Evolutionary conservation across 2,888 invertebrate species (phyloP), one percentile per base, ranked within the genome.

Genomic region (Leptarthrus brevirostris): DNA sequence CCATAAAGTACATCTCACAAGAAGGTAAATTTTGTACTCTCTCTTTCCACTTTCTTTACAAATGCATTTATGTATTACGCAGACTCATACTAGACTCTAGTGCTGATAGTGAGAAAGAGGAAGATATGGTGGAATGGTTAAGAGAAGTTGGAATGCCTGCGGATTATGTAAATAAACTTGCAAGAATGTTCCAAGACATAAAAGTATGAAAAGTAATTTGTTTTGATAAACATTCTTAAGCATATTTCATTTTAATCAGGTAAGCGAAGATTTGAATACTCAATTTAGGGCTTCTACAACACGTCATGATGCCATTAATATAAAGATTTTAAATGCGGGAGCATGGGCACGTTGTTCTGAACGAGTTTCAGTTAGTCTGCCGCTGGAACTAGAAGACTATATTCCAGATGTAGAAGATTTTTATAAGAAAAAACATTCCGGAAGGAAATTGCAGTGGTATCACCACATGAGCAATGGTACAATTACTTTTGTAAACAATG

Each of bases 381-480:
- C 99, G 16, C 89, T 97, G 80, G 98, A 99, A 86, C 86, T 99
- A 79, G 99, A 99, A 86, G 99, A 99, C 85, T 97, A 97, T 84
- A 97, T 99, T 81, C 98, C 98, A 1, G 98, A 99, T 86, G 95
- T 99, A 22, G 99, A 99, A 86, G 97, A 98, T 78, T 98, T 98
- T 87, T 99, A 99, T 84, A 93, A 95, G 84, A 95, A 93, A 81
- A 97, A 98, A 85, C 98, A 99, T 87, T 96, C 94, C 80, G 99
- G 99, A 6, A 89, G 99, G 73, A 98, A 98, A 84, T 87, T 99
- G 74, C 97, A 97, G 86, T 99, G 99, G 99, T 93, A 98, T 86
- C 98, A 99, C 86, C 97, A 98, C 82, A 98, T 98, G 98, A 97
- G 98, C 78, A 98, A 98, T 86, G 99, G 98, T 79, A 97, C 97